These are phyloP conservation scores for Crossocerus cetratus DNA, from an alignment of 2,888 invertebrate species.

Conservation along the genomic window DNA sequence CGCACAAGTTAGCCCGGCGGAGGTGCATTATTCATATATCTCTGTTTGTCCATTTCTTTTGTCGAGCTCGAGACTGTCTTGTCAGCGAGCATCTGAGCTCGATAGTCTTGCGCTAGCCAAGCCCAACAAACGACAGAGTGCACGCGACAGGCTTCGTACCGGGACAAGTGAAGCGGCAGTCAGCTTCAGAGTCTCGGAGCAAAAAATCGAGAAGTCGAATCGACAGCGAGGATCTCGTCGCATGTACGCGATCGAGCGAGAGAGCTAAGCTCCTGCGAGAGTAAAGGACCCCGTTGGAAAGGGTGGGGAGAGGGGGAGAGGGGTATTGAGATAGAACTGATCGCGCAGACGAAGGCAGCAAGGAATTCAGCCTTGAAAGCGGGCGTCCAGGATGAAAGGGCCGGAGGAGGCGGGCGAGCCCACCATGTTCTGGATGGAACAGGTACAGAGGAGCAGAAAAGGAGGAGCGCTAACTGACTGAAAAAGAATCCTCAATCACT, in stretches of 20 bases:
- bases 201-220: conserved; percentile 35
- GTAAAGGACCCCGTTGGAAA: not conserved
- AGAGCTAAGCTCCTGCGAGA: not conserved
- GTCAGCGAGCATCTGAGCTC: conserved; percentile 34
- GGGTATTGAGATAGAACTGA: not conserved
- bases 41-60: conserved; percentile 20
- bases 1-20: too few relatives aligned
- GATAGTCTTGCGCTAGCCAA: conserved; percentile 36
- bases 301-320: not conserved
- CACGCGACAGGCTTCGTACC: conserved; percentile 21
- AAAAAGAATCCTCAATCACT: too few relatives aligned
- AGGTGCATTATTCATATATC: conserved; percentile 3
- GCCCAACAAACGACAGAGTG: conserved; percentile 18
- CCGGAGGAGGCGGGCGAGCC: not conserved
- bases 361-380: not conserved
- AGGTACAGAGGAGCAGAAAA: too few relatives aligned
- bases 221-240: not conserved
- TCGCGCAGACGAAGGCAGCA: not conserved
- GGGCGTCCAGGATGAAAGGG: not conserved
- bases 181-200: conserved; percentile 16
- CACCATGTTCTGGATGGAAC: not conserved
- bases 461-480: too few relatives aligned
- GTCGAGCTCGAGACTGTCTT: conserved; percentile 18
- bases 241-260: not conserved
- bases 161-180: conserved; percentile 31